These are phyloP conservation scores for Byasa hedistus DNA, from an alignment of 2,888 invertebrate species.

Conservation along the genomic window DNA sequence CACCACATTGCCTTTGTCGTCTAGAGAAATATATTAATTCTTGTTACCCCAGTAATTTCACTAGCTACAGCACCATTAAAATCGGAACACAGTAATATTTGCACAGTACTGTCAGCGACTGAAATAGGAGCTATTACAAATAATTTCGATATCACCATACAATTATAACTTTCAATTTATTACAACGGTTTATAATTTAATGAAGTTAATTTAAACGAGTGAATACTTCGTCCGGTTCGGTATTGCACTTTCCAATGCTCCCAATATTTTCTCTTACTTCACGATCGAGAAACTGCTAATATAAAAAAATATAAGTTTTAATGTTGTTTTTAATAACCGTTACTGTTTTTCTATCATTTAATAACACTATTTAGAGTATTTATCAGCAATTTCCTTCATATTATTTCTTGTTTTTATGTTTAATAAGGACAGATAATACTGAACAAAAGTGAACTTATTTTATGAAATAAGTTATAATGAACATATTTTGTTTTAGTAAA, in stretches of 20 bases:
- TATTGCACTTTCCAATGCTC: conserved; percentile 27
- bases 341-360: neutral
- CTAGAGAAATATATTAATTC: no score
- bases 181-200: conserved; percentile 7
- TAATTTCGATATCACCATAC: conserved; percentile 1
- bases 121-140: neutral
- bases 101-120: no score
- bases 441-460: no score
- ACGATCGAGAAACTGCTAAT: conserved; percentile 7
- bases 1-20: no score
- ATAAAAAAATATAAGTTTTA: conserved; percentile 6
- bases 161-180: conserved; percentile 9
- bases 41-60: no score
- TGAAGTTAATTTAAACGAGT: conserved; percentile 3
- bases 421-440: no score
- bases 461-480: no score
- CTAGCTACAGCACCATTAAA: no score
- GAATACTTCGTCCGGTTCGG: conserved; percentile 16
- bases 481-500: no score
- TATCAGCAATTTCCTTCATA: no score
- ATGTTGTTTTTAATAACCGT: neutral
- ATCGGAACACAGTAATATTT: no score
- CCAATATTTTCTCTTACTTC: conserved; percentile 22
- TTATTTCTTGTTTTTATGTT: no score
- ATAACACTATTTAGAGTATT: neutral